A percentile compares a stretch with the other conserved stretches of the same genome.
Evolutionary conservation across 2,113 vertebrate genomes (phyloP).

Genomic region (Corythoichthys intestinalis): DNA sequence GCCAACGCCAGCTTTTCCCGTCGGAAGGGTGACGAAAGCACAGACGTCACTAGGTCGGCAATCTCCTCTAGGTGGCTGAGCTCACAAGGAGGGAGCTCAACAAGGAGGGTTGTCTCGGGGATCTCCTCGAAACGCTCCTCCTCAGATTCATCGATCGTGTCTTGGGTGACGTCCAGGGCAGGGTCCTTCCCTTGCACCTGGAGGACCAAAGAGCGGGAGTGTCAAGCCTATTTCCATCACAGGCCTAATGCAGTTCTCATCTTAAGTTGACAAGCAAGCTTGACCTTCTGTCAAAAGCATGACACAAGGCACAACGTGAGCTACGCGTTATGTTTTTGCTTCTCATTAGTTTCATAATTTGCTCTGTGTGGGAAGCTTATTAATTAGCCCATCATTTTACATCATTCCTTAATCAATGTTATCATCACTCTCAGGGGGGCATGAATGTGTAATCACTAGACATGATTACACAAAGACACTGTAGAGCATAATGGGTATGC

Average conservation of each 20-base stretch:
- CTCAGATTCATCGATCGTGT: slow-evolving; percentile 96
- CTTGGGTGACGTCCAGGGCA: slow-evolving; percentile 95
- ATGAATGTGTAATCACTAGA: too few relatives aligned
- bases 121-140: slow-evolving; percentile 97
- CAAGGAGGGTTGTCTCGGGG: slow-evolving; percentile 90
- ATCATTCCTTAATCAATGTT: too few relatives aligned
- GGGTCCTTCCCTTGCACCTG: slow-evolving; percentile 98
- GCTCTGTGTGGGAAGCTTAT: too few relatives aligned
- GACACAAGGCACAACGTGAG: too few relatives aligned
- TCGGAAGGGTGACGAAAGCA: slow-evolving; percentile 94
- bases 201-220: neutral
- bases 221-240: neutral
- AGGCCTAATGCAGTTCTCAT: neutral
- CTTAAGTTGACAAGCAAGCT: too few relatives aligned
- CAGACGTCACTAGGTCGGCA: slow-evolving; percentile 94
- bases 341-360: too few relatives aligned
- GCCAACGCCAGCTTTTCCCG: slow-evolving; percentile 95
- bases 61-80: slow-evolving; percentile 94
- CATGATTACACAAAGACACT: too few relatives aligned
- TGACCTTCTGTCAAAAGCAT: too few relatives aligned
- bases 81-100: slow-evolving; percentile 93
- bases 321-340: too few relatives aligned
- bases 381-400: too few relatives aligned
- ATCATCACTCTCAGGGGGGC: too few relatives aligned
- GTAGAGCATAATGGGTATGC: too few relatives aligned